A percentile compares a stretch with the other conserved stretches of the same genome.
Evolutionary conservation across 2,888 invertebrate genomes (phyloP).

Genomic region (Cephus nigrinus): DNA sequence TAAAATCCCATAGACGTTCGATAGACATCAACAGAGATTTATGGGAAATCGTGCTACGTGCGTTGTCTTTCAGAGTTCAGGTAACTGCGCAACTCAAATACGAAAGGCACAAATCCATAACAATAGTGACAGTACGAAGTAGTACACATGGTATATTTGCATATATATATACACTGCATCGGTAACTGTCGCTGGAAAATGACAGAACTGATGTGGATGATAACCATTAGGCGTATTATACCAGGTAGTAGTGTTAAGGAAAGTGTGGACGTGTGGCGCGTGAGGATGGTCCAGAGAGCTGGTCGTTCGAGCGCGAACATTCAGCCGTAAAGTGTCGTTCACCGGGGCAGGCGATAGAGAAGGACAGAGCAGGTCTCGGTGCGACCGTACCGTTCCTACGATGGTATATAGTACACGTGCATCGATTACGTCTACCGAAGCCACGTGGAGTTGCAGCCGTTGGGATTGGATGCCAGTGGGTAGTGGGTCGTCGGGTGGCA

Average conservation of each 20-base stretch:
- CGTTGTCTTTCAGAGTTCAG: background rate
- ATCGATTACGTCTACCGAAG: constrained; percentile 29
- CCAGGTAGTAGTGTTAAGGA: background rate
- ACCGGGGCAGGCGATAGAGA: background rate
- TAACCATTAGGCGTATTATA: background rate
- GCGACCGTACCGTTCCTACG: background rate
- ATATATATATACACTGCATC: background rate
- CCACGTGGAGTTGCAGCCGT: constrained; percentile 38
- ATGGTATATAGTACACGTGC: constrained; percentile 15
- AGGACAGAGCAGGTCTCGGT: background rate
- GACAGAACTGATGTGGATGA: background rate
- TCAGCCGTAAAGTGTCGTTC: background rate
- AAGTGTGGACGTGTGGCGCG: background rate
- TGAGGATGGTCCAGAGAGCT: background rate
- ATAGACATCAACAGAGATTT: background rate
- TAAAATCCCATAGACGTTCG: background rate
- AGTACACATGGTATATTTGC: background rate
- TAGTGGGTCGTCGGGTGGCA: background rate
- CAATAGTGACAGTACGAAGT: background rate
- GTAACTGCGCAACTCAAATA: too few species aligned
- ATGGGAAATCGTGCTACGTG: background rate
- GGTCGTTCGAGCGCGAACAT: background rate
- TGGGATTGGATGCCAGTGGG: constrained; percentile 24
- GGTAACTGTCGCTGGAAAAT: background rate
- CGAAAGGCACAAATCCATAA: too few species aligned